Conservation (phyloP, 2,797 vertebrate genomes). For the Psittacula echo region DNA sequence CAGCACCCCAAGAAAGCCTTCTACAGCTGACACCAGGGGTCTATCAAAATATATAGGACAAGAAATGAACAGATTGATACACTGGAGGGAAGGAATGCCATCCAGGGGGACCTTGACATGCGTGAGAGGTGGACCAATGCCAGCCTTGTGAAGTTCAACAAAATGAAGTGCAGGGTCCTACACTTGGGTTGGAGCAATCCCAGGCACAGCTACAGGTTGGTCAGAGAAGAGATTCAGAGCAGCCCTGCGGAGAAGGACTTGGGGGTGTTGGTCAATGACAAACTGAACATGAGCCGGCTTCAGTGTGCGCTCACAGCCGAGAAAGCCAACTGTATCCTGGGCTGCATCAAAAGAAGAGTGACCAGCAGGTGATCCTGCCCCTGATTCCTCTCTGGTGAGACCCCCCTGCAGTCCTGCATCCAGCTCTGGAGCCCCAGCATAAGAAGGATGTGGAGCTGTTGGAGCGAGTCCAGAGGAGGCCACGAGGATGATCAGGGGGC, state of each 20-base stretch:
- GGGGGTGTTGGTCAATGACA: no score
- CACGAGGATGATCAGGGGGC: background rate
- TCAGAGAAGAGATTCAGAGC: no score
- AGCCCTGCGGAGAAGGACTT: no score
- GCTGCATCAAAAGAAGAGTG: background rate
- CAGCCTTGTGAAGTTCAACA: background rate
- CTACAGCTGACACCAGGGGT: background rate
- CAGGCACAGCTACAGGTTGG: no score
- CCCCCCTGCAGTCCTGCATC: background rate
- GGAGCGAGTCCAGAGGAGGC: background rate
- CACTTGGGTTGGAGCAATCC: no score
- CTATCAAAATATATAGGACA: background rate
- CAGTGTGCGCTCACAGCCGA: background rate
- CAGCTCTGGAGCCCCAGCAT: background rate
- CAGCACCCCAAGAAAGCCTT: background rate
- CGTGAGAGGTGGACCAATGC: background rate
- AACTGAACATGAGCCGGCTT: no score
- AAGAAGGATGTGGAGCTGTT: background rate
- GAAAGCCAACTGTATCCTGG: background rate
- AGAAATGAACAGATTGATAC: background rate
- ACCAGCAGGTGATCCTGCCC: background rate
- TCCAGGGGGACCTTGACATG: background rate
- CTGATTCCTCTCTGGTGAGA: background rate
- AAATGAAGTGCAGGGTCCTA: background rate
- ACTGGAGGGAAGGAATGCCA: background rate